Percentiles rank a stretch among this genome's conserved stretches.
Conservation (phyloP, 2,888 invertebrate genomes). For the Dryadula phaetusa region DNA sequence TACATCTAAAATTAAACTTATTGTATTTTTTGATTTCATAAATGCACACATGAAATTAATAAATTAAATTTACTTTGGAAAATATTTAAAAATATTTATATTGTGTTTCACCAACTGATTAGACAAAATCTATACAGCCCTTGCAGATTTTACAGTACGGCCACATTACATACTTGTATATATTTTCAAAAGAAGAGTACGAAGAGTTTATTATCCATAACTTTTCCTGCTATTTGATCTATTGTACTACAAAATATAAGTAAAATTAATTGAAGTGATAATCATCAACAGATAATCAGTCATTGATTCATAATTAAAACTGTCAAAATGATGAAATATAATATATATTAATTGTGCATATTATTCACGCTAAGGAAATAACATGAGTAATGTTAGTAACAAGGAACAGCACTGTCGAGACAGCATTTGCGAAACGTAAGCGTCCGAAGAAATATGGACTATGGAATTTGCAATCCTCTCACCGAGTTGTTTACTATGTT, state of each 20-base stretch:
- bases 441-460: constrained; percentile 7
- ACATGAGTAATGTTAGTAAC: constrained; percentile 1
- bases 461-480: constrained; percentile 24
- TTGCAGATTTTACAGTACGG: too few relatives aligned
- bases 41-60: too few relatives aligned
- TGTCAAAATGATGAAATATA: background rate
- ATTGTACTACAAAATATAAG: too few relatives aligned
- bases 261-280: background rate
- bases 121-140: background rate
- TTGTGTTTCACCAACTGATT: background rate
- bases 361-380: constrained; percentile 7
- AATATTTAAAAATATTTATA: constrained; percentile 4
- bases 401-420: constrained; percentile 18
- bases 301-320: background rate
- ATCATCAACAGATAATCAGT: background rate
- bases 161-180: too few relatives aligned
- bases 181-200: background rate
- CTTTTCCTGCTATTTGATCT: background rate
- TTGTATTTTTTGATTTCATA: too few relatives aligned
- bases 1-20: background rate
- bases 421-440: constrained; percentile 18
- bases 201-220: background rate
- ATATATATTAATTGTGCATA: background rate
- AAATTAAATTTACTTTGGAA: background rate
- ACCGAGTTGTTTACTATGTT: constrained; percentile 1